phyloP scores from a whole-genome alignment of 2,797 vertebrate species.

The Xerus rutilus region DNA sequence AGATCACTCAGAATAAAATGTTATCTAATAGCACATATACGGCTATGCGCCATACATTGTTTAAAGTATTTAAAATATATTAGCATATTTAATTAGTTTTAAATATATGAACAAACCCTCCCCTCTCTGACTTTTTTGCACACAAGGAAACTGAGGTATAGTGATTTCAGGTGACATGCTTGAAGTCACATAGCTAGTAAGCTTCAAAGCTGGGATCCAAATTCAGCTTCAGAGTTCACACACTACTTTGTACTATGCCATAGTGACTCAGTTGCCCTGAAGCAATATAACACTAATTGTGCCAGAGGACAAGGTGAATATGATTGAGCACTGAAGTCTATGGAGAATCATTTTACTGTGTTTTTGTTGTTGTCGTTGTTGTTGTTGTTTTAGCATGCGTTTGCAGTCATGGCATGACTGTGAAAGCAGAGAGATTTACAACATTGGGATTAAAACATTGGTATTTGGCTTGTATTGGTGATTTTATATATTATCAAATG shows the following conservation, averaged over 20 bases:
- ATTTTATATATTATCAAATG: slow-evolving; percentile 1
- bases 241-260: neutral
- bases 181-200: neutral
- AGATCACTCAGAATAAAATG: slow-evolving; percentile 29
- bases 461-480: neutral
- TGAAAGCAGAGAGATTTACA: neutral
- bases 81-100: neutral
- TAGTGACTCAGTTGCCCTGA: neutral
- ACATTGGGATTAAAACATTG: neutral
- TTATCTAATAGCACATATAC: neutral
- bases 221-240: neutral
- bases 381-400: neutral
- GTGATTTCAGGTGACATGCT: neutral
- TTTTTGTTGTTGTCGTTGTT: neutral
- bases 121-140: neutral
- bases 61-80: slow-evolving; percentile 40
- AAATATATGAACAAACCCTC: neutral
- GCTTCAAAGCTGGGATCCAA: neutral
- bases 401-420: neutral
- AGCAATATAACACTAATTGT: neutral
- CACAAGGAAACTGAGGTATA: neutral
- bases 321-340: neutral
- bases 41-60: neutral
- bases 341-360: neutral
- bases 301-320: neutral